Evolutionary conservation across 2,888 invertebrate genomes (phyloP), one percentile per base, ranked within the genome.

Genomic region (Cantharis rufa): DNA sequence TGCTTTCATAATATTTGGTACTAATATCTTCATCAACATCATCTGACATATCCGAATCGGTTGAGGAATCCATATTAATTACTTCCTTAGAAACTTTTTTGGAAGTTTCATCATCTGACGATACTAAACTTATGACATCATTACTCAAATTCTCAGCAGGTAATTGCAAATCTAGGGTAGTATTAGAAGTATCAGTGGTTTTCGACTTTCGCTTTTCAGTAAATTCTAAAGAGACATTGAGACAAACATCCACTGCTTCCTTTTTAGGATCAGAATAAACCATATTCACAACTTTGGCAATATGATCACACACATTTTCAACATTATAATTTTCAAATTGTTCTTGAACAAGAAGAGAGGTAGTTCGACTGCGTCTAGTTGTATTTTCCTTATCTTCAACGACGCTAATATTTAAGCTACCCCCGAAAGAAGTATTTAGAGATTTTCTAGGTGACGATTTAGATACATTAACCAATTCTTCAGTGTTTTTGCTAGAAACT

Each of bases 221-320:
- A 66, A 66, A 81, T 71, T 82, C 82, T 32, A 83, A 68, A 1
- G 83, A 82, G n/a, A 82, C 79, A 76, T 82, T 82, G 18, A 87
- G 71, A 2, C 86, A 86, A 4, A 87, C 77, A 80, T 85, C 82
- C 15, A 82, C 82, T 70, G 79, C 74, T n/a, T 75, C 71, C 15
- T 79, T 79, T 63, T 83, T 82, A 32, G 84, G 82, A 32, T 81
- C 82, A 68, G 81, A 77, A 66, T 84, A 85, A 75, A 87, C 86
- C 48, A 81, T 81, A 27, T 84, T 84, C 2, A 87, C 84, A 16
- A 86, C 80, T 63, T 83, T 80, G 11, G 81, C 79, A 70, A 87
- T 85, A 70, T 83, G 82, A 68, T 84, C 80, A 69, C 81, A 81
- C n/a, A 86, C 71, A 27, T 77, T 80, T 11, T 82, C 78, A 48